Conservation (phyloP, 1,140 invertebrate species). For the Globodera ellingtonae region DNA sequence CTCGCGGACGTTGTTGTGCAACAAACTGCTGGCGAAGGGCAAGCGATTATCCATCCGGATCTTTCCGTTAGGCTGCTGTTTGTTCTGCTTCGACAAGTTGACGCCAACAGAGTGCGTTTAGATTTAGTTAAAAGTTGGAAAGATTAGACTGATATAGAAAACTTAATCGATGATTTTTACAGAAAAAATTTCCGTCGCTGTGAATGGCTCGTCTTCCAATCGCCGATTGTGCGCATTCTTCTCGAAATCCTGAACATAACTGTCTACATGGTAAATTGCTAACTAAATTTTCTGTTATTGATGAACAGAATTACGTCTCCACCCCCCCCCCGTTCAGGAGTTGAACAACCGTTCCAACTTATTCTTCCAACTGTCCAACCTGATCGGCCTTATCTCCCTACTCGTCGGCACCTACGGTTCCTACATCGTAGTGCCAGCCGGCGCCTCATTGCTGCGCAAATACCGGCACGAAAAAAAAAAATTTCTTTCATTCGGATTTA, state of each 20-base stretch:
- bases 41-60: neutral
- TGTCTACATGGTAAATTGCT: constrained; percentile 44
- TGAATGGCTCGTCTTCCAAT: constrained; percentile 61
- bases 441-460: constrained; percentile 19
- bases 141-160: too few relatives aligned
- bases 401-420: constrained; percentile 61
- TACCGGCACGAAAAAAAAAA: neutral
- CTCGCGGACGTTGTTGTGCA: neutral
- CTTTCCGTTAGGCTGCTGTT: constrained; percentile 19
- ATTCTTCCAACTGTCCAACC: constrained; percentile 59
- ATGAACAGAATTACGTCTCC: neutral
- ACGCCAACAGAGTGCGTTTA: constrained; percentile 52
- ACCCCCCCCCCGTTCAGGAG: constrained; percentile 23
- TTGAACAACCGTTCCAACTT: constrained; percentile 33
- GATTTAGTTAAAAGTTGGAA: neutral
- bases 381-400: constrained; percentile 56
- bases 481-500: too few relatives aligned
- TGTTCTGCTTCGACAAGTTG: constrained; percentile 52
- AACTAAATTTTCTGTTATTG: neutral
- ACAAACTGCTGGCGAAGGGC: neutral
- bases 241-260: constrained; percentile 58
- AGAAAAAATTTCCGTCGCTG: constrained; percentile 52
- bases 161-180: neutral
- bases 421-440: constrained; percentile 60
- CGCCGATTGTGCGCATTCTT: constrained; percentile 53